Evolutionary conservation across 2,888 invertebrate genomes (phyloP).

Genomic region (Platycheirus rosarum): DNA sequence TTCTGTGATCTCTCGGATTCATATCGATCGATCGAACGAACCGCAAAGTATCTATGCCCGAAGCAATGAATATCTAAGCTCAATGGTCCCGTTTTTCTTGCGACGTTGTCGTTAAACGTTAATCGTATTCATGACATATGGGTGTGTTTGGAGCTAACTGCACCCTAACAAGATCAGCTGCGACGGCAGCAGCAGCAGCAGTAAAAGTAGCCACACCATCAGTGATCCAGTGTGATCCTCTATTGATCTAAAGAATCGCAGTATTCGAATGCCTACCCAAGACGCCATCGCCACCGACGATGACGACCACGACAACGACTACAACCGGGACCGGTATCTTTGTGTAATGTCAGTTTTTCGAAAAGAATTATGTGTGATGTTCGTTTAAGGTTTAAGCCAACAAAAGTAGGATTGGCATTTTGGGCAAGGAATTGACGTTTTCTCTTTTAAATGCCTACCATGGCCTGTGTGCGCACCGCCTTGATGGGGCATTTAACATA

Average conservation of each 20-base stretch:
- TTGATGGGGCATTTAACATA: constrained; percentile 31
- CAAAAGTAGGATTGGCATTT: constrained; percentile 73
- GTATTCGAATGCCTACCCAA: constrained; percentile 28
- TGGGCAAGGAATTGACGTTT: constrained; percentile 69
- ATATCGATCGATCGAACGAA: constrained; percentile 32
- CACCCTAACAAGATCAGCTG: constrained; percentile 67
- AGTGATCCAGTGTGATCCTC: constrained; percentile 23
- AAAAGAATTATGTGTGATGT: constrained; percentile 41
- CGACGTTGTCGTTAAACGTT: constrained; percentile 44
- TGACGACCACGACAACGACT: not conserved
- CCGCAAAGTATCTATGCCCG: constrained; percentile 16
- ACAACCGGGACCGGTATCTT: constrained; percentile 20
- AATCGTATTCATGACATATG: constrained; percentile 73
- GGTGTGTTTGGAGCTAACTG: constrained; percentile 71
- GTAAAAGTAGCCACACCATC: constrained; percentile 34
- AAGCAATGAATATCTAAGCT: constrained; percentile 28
- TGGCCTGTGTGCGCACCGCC: constrained; percentile 15
- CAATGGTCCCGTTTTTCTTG: constrained; percentile 16
- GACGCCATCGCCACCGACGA: constrained; percentile 5
- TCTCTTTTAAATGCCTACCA: constrained; percentile 43
- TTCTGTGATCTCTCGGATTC: constrained; percentile 54
- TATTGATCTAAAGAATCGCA: constrained; percentile 56
- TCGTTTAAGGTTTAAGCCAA: constrained; percentile 56
- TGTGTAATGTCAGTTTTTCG: constrained; percentile 8
- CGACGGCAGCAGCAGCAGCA: constrained; percentile 29